Conservation (phyloP, 2,113 vertebrate genomes). For the Channa maculata region DNA sequence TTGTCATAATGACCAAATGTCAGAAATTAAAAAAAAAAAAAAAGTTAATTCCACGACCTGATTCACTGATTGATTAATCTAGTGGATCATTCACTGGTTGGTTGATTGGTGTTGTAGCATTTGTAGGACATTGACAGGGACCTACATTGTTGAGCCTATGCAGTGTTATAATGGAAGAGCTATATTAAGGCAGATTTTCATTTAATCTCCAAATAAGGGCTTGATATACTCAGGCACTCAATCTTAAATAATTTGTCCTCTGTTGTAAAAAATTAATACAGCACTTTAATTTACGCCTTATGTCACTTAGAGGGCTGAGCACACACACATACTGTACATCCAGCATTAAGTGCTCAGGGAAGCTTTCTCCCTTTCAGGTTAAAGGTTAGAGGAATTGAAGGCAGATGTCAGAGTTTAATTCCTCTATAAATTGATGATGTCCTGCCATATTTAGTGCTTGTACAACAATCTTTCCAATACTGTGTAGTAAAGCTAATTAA, state of each 20-base stretch:
- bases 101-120: background rate
- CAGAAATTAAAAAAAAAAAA: background rate
- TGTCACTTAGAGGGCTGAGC: background rate
- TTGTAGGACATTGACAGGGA: background rate
- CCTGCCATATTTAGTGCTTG: too few species aligned
- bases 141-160: background rate
- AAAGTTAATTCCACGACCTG: too few species aligned
- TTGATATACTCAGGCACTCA: background rate
- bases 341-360: background rate
- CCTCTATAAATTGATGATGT: too few species aligned
- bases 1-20: background rate
- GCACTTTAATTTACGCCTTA: too few species aligned
- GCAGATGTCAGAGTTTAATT: background rate
- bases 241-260: slow-evolving; percentile 2
- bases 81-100: too few species aligned
- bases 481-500: too few species aligned
- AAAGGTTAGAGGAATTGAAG: background rate
- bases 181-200: background rate
- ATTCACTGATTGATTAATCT: too few species aligned
- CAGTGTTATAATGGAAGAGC: background rate
- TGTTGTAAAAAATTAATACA: background rate
- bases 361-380: background rate
- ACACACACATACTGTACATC: background rate
- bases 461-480: too few species aligned
- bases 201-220: background rate